Percentiles rank a stretch among this genome's conserved stretches.
phyloP scores from a whole-genome alignment of 2,888 invertebrate species.

The Achlya flavicornis region DNA sequence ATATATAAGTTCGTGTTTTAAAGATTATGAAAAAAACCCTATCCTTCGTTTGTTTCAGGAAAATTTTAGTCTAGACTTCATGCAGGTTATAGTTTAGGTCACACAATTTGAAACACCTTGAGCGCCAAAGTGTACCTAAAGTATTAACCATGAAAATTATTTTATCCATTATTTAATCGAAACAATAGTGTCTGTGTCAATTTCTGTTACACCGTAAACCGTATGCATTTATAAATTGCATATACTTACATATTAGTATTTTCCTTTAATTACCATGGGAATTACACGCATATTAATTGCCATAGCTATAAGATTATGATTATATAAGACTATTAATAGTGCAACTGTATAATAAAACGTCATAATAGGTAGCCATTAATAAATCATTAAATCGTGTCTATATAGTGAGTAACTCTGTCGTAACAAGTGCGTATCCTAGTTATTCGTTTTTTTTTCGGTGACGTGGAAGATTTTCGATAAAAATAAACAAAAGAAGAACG shows the following conservation, averaged over 20 bases:
- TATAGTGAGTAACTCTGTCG: background rate
- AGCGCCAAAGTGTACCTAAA: background rate
- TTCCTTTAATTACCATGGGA: constrained; percentile 3
- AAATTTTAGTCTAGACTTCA: too few species aligned
- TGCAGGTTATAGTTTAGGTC: background rate
- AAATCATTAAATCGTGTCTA: background rate
- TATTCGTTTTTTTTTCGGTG: background rate
- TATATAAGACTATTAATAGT: constrained; percentile 2
- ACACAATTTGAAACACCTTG: constrained; percentile 10
- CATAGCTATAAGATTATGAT: background rate
- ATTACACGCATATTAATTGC: constrained; percentile 6
- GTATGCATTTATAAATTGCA: background rate
- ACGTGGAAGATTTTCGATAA: background rate
- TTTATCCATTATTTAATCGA: background rate
- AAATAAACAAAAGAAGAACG: constrained; percentile 6
- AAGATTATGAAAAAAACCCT: too few species aligned
- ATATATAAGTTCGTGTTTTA: too few species aligned
- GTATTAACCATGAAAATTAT: background rate
- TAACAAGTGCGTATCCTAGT: background rate
- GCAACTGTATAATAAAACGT: constrained; percentile 3
- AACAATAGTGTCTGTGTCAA: constrained; percentile 2
- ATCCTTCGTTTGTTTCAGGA: too few species aligned
- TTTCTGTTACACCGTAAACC: constrained; percentile 2
- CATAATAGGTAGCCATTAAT: background rate
- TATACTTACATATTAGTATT: background rate